A percentile compares a stretch with the other conserved stretches of the same genome.
phyloP scores from a whole-genome alignment of 2,797 vertebrate genomes.

The Selene dorsalis region DNA sequence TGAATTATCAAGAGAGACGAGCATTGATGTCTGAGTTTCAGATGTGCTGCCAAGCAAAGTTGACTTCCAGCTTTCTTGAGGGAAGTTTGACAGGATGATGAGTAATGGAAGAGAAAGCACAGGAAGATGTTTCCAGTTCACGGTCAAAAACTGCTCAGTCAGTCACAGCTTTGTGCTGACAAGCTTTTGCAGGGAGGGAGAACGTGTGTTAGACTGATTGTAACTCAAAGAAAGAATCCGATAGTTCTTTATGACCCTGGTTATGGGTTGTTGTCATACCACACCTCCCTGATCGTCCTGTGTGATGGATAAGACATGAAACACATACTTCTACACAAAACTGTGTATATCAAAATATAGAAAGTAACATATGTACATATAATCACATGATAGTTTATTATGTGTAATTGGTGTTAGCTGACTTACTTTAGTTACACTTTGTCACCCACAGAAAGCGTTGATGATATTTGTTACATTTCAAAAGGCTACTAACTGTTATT shows the following conservation, averaged over 20 bases:
- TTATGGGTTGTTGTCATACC: not conserved
- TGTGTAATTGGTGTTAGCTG: too few relatives aligned
- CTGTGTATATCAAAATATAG: not conserved
- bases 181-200: too few relatives aligned
- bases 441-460: too few relatives aligned
- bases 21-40: conserved; percentile 23
- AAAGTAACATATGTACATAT: not conserved
- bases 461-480: too few relatives aligned
- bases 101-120: conserved; percentile 8
- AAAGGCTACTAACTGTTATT: too few relatives aligned
- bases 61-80: conserved; percentile 11
- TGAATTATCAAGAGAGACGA: conserved; percentile 44
- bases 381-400: not conserved
- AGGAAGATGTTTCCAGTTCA: not conserved
- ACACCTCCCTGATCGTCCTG: too few relatives aligned
- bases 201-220: not conserved
- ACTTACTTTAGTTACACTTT: too few relatives aligned
- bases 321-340: too few relatives aligned
- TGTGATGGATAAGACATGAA: too few relatives aligned
- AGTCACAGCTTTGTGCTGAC: not conserved
- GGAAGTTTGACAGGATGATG: conserved; percentile 31
- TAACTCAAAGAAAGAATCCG: not conserved
- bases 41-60: conserved; percentile 13
- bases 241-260: not conserved
- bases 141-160: not conserved